phyloP scores from a whole-genome alignment of 1,140 invertebrate species.

The Chymomyza costata region DNA sequence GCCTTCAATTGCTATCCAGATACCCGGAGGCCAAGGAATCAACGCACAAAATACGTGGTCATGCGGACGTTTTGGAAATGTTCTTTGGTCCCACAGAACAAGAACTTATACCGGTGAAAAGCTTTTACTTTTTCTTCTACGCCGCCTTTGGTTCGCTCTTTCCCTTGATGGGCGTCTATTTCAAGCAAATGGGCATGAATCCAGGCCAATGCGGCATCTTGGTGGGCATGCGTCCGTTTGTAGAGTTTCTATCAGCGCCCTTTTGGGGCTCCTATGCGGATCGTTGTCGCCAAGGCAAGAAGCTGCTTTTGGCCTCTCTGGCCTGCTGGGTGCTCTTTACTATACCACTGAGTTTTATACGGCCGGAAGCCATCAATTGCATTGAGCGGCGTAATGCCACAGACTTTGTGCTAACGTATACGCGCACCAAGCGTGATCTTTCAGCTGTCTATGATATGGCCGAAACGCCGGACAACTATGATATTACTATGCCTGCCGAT shows the following conservation, averaged over 20 bases:
- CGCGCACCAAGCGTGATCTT: conserved; percentile 60
- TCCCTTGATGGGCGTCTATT: conserved; percentile 98
- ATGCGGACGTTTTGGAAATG: conserved; percentile 88
- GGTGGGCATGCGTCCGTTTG: conserved; percentile 94
- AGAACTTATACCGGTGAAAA: conserved; percentile 93
- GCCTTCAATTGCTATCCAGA: conserved; percentile 55
- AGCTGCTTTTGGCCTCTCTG: conserved; percentile 92
- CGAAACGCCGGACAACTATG: conserved; percentile 11
- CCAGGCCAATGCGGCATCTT: conserved; percentile 94
- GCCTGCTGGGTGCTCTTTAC: conserved; percentile 98
- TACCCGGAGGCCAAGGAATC: conserved; percentile 90
- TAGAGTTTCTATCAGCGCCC: conserved; percentile 97
- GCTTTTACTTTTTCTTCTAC: conserved; percentile 99
- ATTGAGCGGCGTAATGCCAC: conserved; percentile 85
- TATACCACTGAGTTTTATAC: conserved; percentile 94
- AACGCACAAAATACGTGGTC: conserved; percentile 91
- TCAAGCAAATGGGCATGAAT: conserved; percentile 99
- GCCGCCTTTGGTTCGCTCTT: conserved; percentile 99
- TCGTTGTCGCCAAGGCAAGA: conserved; percentile 90
- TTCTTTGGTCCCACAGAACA: conserved; percentile 90
- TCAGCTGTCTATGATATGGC: conserved; percentile 46
- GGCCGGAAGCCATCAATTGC: conserved; percentile 93
- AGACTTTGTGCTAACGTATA: conserved; percentile 63
- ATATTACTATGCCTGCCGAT: conserved; percentile 24
- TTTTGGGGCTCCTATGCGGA: conserved; percentile 98